phyloP scores from a whole-genome alignment of 2,113 vertebrate species.

The Phalacrocorax carbo region DNA sequence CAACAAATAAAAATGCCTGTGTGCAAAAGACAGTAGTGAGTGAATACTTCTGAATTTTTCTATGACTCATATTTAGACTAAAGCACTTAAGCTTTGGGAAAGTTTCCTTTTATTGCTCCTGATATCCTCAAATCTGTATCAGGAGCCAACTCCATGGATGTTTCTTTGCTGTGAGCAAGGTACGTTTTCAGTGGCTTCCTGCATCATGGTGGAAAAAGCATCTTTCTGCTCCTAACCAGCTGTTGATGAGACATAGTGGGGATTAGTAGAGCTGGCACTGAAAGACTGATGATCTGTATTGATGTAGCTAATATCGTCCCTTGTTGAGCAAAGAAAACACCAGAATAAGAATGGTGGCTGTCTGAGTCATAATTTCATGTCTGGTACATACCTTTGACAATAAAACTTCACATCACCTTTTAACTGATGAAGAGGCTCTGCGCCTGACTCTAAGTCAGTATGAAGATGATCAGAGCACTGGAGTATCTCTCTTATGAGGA shows the following conservation, averaged over 20 bases:
- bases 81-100: neutral
- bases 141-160: neutral
- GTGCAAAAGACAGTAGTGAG: neutral
- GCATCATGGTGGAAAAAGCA: neutral
- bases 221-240: neutral
- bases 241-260: neutral
- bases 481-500: no score
- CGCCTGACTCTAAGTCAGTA: neutral
- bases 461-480: no score
- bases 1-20: neutral
- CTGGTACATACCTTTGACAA: neutral
- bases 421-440: neutral
- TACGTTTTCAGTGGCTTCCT: neutral
- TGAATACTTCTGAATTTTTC: neutral
- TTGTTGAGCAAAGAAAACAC: neutral
- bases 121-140: neutral
- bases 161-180: neutral
- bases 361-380: neutral
- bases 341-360: neutral
- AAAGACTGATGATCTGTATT: neutral
- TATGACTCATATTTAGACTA: neutral
- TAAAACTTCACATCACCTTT: neutral
- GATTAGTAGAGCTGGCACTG: neutral
- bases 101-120: neutral
- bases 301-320: neutral